Conservation (phyloP, 2,797 vertebrate genomes). For the Okamejei kenojei region DNA sequence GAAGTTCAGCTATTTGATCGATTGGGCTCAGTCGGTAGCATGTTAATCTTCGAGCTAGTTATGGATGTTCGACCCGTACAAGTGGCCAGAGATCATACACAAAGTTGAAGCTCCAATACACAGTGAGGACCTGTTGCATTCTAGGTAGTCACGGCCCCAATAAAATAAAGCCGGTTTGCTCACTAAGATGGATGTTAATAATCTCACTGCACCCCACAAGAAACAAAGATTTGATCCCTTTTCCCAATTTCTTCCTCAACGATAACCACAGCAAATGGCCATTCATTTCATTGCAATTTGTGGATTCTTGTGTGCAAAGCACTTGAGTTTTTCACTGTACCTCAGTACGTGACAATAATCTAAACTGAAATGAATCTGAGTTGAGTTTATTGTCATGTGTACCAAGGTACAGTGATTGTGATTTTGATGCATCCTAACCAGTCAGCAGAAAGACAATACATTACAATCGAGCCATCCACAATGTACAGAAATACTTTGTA, state of each 20-base stretch:
- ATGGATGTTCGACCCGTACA: too few relatives aligned
- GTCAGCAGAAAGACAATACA: too few relatives aligned
- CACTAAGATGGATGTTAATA: not conserved
- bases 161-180: not conserved
- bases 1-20: slow-evolving; percentile 17
- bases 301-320: too few relatives aligned
- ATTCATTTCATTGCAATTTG: not conserved
- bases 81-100: not conserved
- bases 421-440: too few relatives aligned
- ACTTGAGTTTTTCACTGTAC: not conserved
- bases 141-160: not conserved
- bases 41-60: not conserved
- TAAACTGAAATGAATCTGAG: too few relatives aligned
- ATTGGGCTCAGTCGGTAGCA: not conserved
- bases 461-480: too few relatives aligned
- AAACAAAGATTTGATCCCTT: not conserved
- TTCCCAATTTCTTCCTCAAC: not conserved
- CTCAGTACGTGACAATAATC: not conserved
- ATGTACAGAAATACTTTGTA: too few relatives aligned
- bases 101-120: not conserved
- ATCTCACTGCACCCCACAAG: not conserved
- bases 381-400: too few relatives aligned
- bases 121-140: not conserved
- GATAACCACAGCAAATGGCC: not conserved
- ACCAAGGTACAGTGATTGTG: too few relatives aligned